phyloP scores from a whole-genome alignment of 2,113 vertebrate species.

The Haemorhous mexicanus region DNA sequence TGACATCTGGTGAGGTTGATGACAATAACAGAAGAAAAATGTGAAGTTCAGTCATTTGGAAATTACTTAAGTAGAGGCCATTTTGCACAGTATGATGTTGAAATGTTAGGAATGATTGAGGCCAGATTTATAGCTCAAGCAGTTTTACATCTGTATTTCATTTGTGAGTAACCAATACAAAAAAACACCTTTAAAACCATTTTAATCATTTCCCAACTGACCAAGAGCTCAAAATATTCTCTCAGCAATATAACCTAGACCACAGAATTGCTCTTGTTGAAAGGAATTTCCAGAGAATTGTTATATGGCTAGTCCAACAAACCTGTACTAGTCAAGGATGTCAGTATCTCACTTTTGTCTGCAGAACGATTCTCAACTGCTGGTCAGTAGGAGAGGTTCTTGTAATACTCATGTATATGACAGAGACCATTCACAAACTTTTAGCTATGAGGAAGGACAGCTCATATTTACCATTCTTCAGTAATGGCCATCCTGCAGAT shows the following conservation, averaged over 20 bases:
- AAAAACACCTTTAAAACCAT: conserved; percentile 14
- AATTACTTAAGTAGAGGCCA: neutral
- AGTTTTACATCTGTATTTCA: conserved; percentile 52
- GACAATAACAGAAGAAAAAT: conserved; percentile 56
- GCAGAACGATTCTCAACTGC: neutral
- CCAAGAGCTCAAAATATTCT: neutral
- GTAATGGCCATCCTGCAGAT: neutral
- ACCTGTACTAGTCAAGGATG: neutral
- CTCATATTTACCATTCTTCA: neutral
- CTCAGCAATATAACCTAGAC: neutral
- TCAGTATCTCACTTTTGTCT: neutral
- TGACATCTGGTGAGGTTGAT: conserved; percentile 44
- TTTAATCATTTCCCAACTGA: conserved; percentile 36
- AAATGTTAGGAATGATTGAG: conserved; percentile 48
- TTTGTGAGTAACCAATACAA: conserved; percentile 15
- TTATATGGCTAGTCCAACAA: neutral
- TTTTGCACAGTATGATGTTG: conserved; percentile 41
- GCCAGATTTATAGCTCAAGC: conserved; percentile 38
- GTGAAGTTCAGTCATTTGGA: conserved; percentile 39
- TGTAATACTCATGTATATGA: neutral
- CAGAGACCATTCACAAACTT: neutral
- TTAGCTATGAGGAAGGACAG: neutral
- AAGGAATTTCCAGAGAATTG: neutral
- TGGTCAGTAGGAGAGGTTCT: neutral
- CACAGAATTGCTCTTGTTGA: neutral